phyloP scores from a whole-genome alignment of 2,888 invertebrate genomes.

The Tiphia femorata region DNA sequence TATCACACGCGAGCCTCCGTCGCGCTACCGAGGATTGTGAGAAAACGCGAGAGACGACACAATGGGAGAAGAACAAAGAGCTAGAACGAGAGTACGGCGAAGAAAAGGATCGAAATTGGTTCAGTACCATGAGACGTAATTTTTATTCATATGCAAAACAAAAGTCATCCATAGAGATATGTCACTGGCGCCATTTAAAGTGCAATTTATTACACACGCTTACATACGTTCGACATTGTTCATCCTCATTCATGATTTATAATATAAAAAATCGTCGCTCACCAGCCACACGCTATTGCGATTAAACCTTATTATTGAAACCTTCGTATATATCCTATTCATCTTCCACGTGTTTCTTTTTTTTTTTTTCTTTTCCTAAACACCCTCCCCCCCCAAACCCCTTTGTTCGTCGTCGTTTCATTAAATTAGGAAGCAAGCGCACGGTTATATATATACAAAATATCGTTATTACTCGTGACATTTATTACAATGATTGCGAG shows the following conservation, averaged over 20 bases:
- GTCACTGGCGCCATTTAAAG: slow-evolving; percentile 41
- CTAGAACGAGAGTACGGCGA: too few relatives aligned
- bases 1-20: too few relatives aligned
- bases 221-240: slow-evolving; percentile 34
- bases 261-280: slow-evolving; percentile 47
- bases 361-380: not conserved
- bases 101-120: too few relatives aligned
- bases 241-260: slow-evolving; percentile 38
- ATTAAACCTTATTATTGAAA: slow-evolving; percentile 36
- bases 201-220: slow-evolving; percentile 34
- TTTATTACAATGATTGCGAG: slow-evolving; percentile 18
- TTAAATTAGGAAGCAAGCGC: slow-evolving; percentile 47
- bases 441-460: slow-evolving; percentile 42
- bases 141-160: slow-evolving; percentile 45
- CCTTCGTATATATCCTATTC: slow-evolving; percentile 18
- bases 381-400: too few relatives aligned
- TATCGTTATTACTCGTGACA: slow-evolving; percentile 23
- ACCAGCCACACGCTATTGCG: slow-evolving; percentile 41
- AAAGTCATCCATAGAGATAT: slow-evolving; percentile 49
- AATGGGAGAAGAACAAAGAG: too few relatives aligned
- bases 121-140: slow-evolving; percentile 32
- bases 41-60: too few relatives aligned
- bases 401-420: not conserved
- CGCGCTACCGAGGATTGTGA: too few relatives aligned
- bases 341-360: not conserved